Conservation (phyloP, 1,140 invertebrate genomes). For the Drosophila simulans region DNA sequence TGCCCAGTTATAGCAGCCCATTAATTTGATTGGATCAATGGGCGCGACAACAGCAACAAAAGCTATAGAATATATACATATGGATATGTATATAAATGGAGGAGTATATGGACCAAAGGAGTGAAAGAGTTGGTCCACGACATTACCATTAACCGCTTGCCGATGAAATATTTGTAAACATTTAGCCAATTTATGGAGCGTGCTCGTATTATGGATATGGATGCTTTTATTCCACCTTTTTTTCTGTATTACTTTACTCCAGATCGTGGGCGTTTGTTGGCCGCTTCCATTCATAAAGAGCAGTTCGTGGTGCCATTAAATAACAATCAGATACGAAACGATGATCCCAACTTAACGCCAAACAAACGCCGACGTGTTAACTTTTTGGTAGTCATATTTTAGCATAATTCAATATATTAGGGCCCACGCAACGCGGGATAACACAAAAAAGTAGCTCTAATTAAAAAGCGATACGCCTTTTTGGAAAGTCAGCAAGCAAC, state of each 20-base stretch:
- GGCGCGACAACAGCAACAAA: conserved; percentile 62
- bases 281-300: conserved; percentile 76
- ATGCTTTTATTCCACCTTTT: conserved; percentile 24
- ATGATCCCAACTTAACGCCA: conserved; percentile 73
- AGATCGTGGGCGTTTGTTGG: conserved; percentile 48
- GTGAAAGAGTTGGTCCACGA: conserved; percentile 6
- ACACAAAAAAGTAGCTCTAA: conserved; percentile 71
- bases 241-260: not conserved
- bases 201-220: conserved; percentile 56
- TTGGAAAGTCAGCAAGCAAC: conserved; percentile 54
- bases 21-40: conserved; percentile 81
- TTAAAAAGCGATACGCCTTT: conserved; percentile 65
- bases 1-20: conserved; percentile 67
- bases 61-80: conserved; percentile 34
- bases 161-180: conserved; percentile 80
- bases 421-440: conserved; percentile 47
- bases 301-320: conserved; percentile 68
- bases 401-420: conserved; percentile 57
- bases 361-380: conserved; percentile 78
- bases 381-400: conserved; percentile 59
- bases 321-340: conserved; percentile 76
- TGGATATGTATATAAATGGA: conserved; percentile 16
- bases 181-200: conserved; percentile 77
- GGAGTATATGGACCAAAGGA: conserved; percentile 16
- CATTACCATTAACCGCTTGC: conserved; percentile 36